phyloP scores from a whole-genome alignment of 2,113 vertebrate species.

The Aspiorhynchus laticeps region DNA sequence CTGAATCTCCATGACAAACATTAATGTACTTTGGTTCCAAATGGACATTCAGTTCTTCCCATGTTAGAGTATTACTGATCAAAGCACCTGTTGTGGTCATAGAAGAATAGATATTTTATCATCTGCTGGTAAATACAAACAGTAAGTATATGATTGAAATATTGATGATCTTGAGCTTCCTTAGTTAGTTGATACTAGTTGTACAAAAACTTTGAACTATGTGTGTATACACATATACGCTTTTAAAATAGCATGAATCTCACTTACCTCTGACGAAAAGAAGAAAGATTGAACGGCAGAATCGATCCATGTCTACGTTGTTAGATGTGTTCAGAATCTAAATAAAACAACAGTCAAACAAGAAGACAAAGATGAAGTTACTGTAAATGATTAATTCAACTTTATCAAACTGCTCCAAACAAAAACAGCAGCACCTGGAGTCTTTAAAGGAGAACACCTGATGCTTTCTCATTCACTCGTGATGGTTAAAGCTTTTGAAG shows the following conservation, averaged over 20 bases:
- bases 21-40: background rate
- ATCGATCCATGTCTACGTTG: conserved; percentile 14
- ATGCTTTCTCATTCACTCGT: background rate
- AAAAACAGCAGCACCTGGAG: background rate
- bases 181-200: too few relatives aligned
- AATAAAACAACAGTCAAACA: background rate
- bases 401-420: background rate
- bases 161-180: too few relatives aligned
- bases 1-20: background rate
- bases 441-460: background rate
- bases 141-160: too few relatives aligned
- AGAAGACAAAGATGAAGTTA: background rate
- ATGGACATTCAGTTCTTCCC: background rate
- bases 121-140: too few relatives aligned
- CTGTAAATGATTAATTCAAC: background rate
- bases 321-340: background rate
- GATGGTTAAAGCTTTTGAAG: background rate
- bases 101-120: too few relatives aligned
- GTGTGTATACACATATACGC: too few relatives aligned
- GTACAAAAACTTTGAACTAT: too few relatives aligned
- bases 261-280: conserved; percentile 43
- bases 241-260: background rate
- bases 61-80: background rate
- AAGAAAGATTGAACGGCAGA: background rate
- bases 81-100: conserved; percentile 1